Evolutionary conservation across 1,140 invertebrate genomes (phyloP).

Genomic region (Spodoptera frugiperda): DNA sequence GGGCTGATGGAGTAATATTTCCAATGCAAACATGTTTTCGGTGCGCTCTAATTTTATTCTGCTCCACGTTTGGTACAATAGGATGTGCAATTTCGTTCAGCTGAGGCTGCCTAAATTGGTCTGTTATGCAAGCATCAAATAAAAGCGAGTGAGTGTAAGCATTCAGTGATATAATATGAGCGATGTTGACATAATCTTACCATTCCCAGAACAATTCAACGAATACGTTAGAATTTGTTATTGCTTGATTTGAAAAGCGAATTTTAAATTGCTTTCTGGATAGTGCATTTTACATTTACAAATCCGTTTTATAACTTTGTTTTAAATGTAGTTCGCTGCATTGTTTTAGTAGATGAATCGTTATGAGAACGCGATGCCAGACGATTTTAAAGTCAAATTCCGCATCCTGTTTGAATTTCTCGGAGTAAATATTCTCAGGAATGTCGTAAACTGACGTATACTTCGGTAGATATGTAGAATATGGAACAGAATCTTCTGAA

Average conservation of each 20-base stretch:
- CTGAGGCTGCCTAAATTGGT: constrained; percentile 64
- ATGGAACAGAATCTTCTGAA: constrained; percentile 4
- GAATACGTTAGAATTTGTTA: constrained; percentile 47
- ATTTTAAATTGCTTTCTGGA: constrained; percentile 34
- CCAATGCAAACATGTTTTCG: constrained; percentile 63
- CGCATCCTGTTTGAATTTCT: constrained; percentile 1
- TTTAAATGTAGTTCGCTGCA: constrained; percentile 10
- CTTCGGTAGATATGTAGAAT: neutral
- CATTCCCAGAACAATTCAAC: constrained; percentile 45
- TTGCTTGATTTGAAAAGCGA: constrained; percentile 43
- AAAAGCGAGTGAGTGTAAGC: constrained; percentile 57
- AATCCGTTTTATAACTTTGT: constrained; percentile 22
- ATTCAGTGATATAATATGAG: constrained; percentile 55
- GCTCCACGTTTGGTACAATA: constrained; percentile 59
- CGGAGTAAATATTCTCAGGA: neutral
- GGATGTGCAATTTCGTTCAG: constrained; percentile 65
- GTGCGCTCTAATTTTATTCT: constrained; percentile 63
- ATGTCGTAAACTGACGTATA: neutral
- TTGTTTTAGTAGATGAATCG: constrained; percentile 14
- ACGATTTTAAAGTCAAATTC: constrained; percentile 1
- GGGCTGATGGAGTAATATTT: constrained; percentile 57
- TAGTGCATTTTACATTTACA: constrained; percentile 22
- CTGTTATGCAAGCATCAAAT: constrained; percentile 64
- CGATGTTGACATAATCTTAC: constrained; percentile 53
- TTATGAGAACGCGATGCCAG: neutral